These are phyloP conservation scores for Neosalanx taihuensis DNA, from an alignment of 2,797 vertebrate species.

Conservation along the genomic window DNA sequence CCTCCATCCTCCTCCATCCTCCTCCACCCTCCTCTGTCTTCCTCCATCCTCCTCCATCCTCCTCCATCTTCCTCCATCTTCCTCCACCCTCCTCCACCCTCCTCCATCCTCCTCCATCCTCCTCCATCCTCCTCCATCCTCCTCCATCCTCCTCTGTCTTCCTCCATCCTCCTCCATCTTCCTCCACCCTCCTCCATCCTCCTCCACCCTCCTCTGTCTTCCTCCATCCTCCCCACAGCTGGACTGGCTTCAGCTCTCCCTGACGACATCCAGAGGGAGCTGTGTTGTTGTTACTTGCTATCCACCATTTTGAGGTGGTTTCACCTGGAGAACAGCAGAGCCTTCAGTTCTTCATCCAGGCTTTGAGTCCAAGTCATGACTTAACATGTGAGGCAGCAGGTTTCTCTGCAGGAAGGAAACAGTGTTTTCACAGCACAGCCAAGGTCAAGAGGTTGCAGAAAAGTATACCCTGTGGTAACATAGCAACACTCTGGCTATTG, in stretches of 20 bases:
- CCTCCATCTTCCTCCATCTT: no score
- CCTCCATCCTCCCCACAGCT: neutral
- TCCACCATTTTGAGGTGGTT: constrained; percentile 26
- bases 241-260: neutral
- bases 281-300: constrained; percentile 21
- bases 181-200: neutral
- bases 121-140: no score
- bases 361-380: constrained; percentile 20
- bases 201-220: no score
- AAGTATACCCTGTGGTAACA: constrained; percentile 27
- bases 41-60: neutral
- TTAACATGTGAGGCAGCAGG: constrained; percentile 37
- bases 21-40: constrained; percentile 26
- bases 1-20: no score
- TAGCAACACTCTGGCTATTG: constrained; percentile 45
- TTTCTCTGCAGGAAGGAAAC: constrained; percentile 36
- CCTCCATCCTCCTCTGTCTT: no score
- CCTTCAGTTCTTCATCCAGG: constrained; percentile 21
- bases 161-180: neutral
- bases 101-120: no score
- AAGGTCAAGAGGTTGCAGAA: constrained; percentile 20
- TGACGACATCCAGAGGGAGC: constrained; percentile 17
- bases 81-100: no score
- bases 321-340: constrained; percentile 20
- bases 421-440: constrained; percentile 2